These are phyloP conservation scores for Argyra leucocephala DNA, from an alignment of 2,888 invertebrate species.

Conservation along the genomic window DNA sequence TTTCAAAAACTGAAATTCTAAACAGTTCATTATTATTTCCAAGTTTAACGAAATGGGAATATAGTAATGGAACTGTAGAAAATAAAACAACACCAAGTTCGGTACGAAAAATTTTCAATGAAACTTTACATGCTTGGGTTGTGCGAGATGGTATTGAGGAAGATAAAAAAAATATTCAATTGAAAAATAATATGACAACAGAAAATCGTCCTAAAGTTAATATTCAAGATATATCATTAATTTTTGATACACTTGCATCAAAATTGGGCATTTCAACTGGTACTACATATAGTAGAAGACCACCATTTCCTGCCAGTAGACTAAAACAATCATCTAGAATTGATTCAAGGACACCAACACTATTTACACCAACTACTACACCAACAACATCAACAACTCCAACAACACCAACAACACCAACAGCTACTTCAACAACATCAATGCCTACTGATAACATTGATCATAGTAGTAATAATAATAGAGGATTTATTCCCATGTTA, in stretches of 20 bases:
- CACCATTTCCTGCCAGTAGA: slow-evolving; percentile 41
- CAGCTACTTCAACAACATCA: slow-evolving; percentile 8
- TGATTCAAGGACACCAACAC: slow-evolving; percentile 24
- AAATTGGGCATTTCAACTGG: slow-evolving; percentile 43
- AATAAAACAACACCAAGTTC: slow-evolving; percentile 31
- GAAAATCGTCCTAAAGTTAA: slow-evolving; percentile 25
- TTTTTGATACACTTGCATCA: slow-evolving; percentile 54
- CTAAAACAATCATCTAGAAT: slow-evolving; percentile 33
- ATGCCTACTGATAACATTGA: neutral
- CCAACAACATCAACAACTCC: slow-evolving; percentile 15
- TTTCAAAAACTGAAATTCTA: slow-evolving; percentile 19
- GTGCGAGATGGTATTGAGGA: slow-evolving; percentile 45
- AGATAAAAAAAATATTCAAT: slow-evolving; percentile 32
- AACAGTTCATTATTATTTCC: slow-evolving; percentile 41
- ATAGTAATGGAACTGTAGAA: slow-evolving; percentile 44
- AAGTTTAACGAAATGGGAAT: slow-evolving; percentile 49
- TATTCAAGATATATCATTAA: slow-evolving; percentile 54
- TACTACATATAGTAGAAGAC: slow-evolving; percentile 36
- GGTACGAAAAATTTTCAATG: slow-evolving; percentile 52
- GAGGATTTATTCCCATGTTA: too few species aligned
- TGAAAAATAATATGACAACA: slow-evolving; percentile 27
- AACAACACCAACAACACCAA: slow-evolving; percentile 18
- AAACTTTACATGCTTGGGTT: slow-evolving; percentile 55
- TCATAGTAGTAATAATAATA: slow-evolving; percentile 10
- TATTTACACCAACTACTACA: slow-evolving; percentile 20